Base-by-base conservation (phyloP, 2,797 vertebrate species). In the Lepidocolaptes lacrymiger region DNA sequence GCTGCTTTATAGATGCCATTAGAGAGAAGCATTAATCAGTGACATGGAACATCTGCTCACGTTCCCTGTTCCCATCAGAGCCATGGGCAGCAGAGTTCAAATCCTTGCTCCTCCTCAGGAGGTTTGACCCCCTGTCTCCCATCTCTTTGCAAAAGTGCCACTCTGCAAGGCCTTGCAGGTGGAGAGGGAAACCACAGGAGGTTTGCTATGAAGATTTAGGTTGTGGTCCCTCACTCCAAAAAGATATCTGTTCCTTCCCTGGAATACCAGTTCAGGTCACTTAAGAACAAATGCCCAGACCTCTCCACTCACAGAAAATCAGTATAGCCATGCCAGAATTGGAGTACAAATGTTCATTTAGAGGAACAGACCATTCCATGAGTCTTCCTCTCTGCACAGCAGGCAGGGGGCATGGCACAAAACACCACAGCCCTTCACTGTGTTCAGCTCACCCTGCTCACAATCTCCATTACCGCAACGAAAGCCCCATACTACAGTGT, bases 31-130 rank as follows among this genome's bases (percentile, higher is more conserved):
- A 13, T 18, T 46, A 61, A 14, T 39, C 49, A 75, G 23, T 61
- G 18, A 58, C 20, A 12, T 3, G 15, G 23, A 18, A 85, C 0
- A 0, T 68, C 43, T 79, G 36, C 62, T 90, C 13, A 15, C 0
- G 0, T 39, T 68, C n/a, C 36, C 26, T 43, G 9, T 55, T 89
- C 39, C 36, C 34, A 27, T 52, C 77, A 89, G 28, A 56, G 30
- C 30, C 9, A n/a, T 3, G 2, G 11, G 36, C 18, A 22, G 30
- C 44, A 4, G 7, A 51, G 21, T 36, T 61, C 55, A 61, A 64
- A 63, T 26, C 23, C 46, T 27, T 85, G 9, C 12, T 75, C 9
- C 16, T 73, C 26, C 68, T 49, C 0, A 0, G 8, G 14, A 62
- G 12, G 10, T 52, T 9, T 64, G 34, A 88, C 5, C 7, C 36